These are phyloP conservation scores for Proisotoma minuta DNA, from an alignment of 2,888 invertebrate species.

Conservation along the genomic window DNA sequence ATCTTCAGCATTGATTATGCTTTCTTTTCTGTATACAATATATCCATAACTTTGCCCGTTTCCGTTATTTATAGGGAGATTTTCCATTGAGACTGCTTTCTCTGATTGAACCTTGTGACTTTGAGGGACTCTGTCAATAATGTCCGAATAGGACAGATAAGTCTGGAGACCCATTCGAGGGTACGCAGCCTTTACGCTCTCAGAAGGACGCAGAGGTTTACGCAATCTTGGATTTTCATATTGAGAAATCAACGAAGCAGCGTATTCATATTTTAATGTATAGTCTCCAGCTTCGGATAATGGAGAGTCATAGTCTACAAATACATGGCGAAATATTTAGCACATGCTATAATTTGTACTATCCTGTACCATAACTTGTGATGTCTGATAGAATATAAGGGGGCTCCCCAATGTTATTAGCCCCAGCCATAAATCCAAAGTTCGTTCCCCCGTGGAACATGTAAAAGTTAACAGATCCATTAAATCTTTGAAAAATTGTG, in stretches of 20 bases:
- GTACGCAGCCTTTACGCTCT: conserved; percentile 50
- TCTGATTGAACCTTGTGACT: conserved; percentile 23
- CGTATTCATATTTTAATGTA: conserved; percentile 52
- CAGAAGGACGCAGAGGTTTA: conserved; percentile 50
- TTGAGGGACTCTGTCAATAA: conserved; percentile 45
- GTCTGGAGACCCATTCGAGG: conserved; percentile 45
- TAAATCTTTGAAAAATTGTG: conserved; percentile 48
- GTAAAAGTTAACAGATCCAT: conserved; percentile 74
- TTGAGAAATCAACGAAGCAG: conserved; percentile 46
- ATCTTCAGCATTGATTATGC: conserved; percentile 18
- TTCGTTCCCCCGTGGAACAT: conserved; percentile 70
- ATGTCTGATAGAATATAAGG: conserved; percentile 50
- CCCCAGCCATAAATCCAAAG: conserved; percentile 35
- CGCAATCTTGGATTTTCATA: conserved; percentile 42
- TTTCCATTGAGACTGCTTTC: conserved; percentile 47
- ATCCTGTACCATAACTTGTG: conserved; percentile 49
- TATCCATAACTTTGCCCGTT: conserved; percentile 59
- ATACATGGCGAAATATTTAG: background rate
- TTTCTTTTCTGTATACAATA: conserved; percentile 54
- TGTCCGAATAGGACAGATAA: conserved; percentile 46
- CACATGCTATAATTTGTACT: background rate
- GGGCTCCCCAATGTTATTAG: conserved; percentile 20
- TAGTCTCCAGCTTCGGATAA: conserved; percentile 57
- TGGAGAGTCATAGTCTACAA: conserved; percentile 57
- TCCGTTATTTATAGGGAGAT: conserved; percentile 47